Percentiles rank a stretch among this genome's conserved stretches.
These are phyloP conservation scores for Harpagifer antarcticus DNA, from an alignment of 2,797 vertebrate genomes.

Conservation along the genomic window DNA sequence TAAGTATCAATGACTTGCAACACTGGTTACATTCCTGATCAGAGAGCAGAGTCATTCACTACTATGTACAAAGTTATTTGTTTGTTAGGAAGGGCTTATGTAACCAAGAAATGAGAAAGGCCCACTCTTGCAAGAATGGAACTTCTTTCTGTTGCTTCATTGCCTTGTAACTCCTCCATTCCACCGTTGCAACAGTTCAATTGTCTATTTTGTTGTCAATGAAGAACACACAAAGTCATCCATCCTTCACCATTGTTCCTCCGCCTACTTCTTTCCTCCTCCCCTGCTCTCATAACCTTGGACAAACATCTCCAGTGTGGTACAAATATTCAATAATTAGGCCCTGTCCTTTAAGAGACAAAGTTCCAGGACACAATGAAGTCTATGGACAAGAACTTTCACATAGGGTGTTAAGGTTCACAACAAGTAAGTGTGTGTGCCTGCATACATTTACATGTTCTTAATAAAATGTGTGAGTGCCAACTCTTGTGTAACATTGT, in stretches of 20 bases:
- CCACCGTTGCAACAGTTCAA: constrained; percentile 34
- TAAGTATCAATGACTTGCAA: constrained; percentile 32
- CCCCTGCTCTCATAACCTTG: constrained; percentile 14
- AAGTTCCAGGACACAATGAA: constrained; percentile 24
- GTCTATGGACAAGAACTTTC: constrained; percentile 33
- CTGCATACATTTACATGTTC: constrained; percentile 21
- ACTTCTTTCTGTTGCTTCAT: constrained; percentile 25
- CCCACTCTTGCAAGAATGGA: constrained; percentile 61
- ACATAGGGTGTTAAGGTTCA: constrained; percentile 20
- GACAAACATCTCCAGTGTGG: constrained; percentile 30
- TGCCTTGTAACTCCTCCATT: constrained; percentile 29
- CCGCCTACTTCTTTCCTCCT: constrained; percentile 25
- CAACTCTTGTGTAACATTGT: constrained; percentile 31
- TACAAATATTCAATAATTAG: constrained; percentile 41
- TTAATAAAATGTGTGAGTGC: constrained; percentile 23
- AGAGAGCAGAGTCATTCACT: constrained; percentile 21
- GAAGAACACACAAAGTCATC: constrained; percentile 66
- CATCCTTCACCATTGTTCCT: constrained; percentile 47
- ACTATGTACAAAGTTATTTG: constrained; percentile 34
- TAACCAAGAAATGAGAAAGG: constrained; percentile 41
- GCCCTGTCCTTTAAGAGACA: constrained; percentile 33
- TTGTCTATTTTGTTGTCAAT: constrained; percentile 50
- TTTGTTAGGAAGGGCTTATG: constrained; percentile 55
- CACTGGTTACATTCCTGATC: constrained; percentile 36
- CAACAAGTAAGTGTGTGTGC: constrained; percentile 22